Base-by-base conservation (phyloP, 2,888 invertebrate genomes). In the Mimas tiliae region DNA sequence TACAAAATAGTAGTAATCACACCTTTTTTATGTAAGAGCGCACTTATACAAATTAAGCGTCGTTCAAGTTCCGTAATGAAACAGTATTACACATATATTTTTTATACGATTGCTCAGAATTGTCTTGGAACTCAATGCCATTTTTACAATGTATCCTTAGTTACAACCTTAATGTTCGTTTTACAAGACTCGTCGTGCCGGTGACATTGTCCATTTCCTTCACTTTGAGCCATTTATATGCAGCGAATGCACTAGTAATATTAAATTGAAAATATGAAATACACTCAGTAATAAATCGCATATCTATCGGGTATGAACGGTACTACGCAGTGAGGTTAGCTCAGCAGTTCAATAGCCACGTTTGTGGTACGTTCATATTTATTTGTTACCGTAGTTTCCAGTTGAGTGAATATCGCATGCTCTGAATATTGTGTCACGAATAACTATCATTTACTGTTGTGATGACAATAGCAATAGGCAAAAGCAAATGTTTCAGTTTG, bases 391-490 rank as follows among this genome's bases (percentile, higher is more conserved):
- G 42, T 42, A 58, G 11, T 58, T 58, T 42, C 38, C 58, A 58
- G 58, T 58, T 58, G 19, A 42, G 58, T 58, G 42, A 73, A 79
- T 81, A 82, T 83, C 82, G 81, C 82, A 84, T 82, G 86, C 79
- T 82, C 83, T 73, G 82, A 77, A 81, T 80, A 72, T 72, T 62
- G 66, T 63, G 66, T 70, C 72, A 72, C 70, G 65, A 65, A 67
- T 51, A 58, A 19, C 38, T 16, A 12, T 58, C 38, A 19, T 58
- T 58, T 58, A 58, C 58, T 42, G 58, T 52, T 38, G 19, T 38
- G 50, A 9, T 45, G 14, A 45, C 14, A 19, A 58, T 12, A 58
- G 19, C 42, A 19, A 38, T 12, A 38, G 6, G 38, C 12, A 42
- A 9, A 12, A 12, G 58, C 19, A n/a, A 19, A 12, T 42, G 19